These are phyloP conservation scores for Maylandia zebra DNA, from an alignment of 2,113 vertebrate species.

Conservation along the genomic window DNA sequence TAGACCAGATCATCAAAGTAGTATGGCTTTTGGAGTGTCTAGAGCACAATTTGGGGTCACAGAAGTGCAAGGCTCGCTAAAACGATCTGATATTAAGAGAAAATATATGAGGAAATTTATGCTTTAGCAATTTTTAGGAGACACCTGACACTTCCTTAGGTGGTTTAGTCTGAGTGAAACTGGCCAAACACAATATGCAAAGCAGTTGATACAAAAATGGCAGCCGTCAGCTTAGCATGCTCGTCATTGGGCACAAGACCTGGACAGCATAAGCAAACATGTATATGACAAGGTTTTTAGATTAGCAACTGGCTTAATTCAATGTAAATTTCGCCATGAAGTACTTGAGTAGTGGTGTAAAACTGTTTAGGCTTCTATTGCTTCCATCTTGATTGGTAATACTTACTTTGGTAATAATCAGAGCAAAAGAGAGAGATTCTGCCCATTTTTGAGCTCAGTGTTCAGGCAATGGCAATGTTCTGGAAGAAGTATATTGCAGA, in stretches of 20 bases:
- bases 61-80: neutral
- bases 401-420: neutral
- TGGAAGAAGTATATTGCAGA: neutral
- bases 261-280: neutral
- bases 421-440: neutral
- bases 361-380: neutral
- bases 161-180: neutral
- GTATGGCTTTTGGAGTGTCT: neutral
- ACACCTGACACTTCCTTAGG: accelerated
- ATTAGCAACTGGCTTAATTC: neutral
- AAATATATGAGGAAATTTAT: neutral
- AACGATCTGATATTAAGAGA: neutral
- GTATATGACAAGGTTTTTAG: neutral
- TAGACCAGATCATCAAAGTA: neutral
- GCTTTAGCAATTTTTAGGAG: neutral
- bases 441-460: neutral
- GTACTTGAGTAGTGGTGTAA: neutral
- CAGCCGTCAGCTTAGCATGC: neutral
- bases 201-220: neutral
- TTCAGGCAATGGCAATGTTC: neutral
- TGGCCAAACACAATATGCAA: neutral
- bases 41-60: neutral
- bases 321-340: neutral
- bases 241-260: neutral
- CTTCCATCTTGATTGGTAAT: neutral